Evolutionary conservation across 2,888 invertebrate species (phyloP), one percentile per base, ranked within the genome.

Genomic region (Eurytoma californica): DNA sequence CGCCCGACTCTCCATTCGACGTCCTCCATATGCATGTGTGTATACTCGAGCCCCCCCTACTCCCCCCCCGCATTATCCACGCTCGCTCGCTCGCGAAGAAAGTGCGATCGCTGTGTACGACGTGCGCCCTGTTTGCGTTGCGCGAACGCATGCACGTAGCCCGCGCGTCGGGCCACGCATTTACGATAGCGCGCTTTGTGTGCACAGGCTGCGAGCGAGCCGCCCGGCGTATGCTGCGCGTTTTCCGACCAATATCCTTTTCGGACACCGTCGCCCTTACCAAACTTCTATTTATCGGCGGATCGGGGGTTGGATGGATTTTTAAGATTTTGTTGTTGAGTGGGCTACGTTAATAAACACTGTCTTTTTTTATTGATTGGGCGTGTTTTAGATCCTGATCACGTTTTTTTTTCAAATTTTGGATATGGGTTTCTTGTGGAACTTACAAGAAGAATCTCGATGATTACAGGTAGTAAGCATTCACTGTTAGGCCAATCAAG

Each of bases 21-120:
- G 76, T 77, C 66, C 58, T 79, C 81, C 76, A 79, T 81, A 79
- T 79, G 81, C 69, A 67, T 60, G 53, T 39, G 39, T 39, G 39
- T 39, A 39, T 39, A 39, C 39, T 1, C 39, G 5, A 30, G 30
- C 65, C 24, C 63, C 5, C 63, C 55, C 12, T 53, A 18, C 58
- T 7, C 51, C 14, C 24, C 18, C 39, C 24, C 70, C 53, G 60
- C 63, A 69, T 66, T 68, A 73, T 73, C 69, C 53, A 18, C 49
- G 53, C 75, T 47, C 58, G 28, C 65, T 70, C 58, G 67, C 60
- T 53, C 49, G 70, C 63, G 76, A 70, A 76, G 61, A 69, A 69
- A 69, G 69, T 28, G 39, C 39, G 39, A 12, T 24, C n/a, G 30
- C 24, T 18, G 39, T 16, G 55, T 57, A 39, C 39, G 39, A 39